Conservation (phyloP, 2,888 invertebrate species). For the Bruchidius siliquastri region DNA sequence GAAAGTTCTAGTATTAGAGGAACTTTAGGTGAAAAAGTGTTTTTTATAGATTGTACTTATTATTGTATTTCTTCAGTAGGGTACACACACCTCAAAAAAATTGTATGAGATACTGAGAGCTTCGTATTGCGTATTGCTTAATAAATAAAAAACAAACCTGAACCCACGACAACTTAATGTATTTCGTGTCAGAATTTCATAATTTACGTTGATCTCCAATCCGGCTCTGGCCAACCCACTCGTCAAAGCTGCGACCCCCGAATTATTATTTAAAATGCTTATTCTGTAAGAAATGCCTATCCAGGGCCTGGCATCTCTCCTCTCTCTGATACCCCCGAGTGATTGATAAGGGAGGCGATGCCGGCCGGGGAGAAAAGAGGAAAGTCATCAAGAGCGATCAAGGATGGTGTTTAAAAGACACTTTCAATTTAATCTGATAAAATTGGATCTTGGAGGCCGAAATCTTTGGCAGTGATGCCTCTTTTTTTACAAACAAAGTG, state of each 20-base stretch:
- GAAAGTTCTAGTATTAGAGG: too few species aligned
- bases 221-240: neutral
- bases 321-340: constrained; percentile 14
- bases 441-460: neutral
- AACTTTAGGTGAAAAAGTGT: too few species aligned
- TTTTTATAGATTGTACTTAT: too few species aligned
- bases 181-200: too few species aligned
- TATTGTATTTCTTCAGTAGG: too few species aligned
- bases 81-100: too few species aligned
- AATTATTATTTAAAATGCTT: constrained; percentile 22
- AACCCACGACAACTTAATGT: too few species aligned
- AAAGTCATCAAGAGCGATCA: constrained; percentile 34
- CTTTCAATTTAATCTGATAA: neutral
- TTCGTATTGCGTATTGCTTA: too few species aligned
- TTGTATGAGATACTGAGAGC: too few species aligned
- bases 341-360: constrained; percentile 29
- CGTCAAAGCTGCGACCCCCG: constrained; percentile 14
- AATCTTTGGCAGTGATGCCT: neutral
- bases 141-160: too few species aligned
- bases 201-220: neutral
- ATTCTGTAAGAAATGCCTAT: constrained; percentile 19
- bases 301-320: neutral
- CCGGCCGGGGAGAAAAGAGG: constrained; percentile 25
- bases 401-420: constrained; percentile 17
- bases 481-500: too few species aligned